A percentile compares a stretch with the other conserved stretches of the same genome.
phyloP scores from a whole-genome alignment of 2,888 invertebrate species.

The Rhagonycha lutea region DNA sequence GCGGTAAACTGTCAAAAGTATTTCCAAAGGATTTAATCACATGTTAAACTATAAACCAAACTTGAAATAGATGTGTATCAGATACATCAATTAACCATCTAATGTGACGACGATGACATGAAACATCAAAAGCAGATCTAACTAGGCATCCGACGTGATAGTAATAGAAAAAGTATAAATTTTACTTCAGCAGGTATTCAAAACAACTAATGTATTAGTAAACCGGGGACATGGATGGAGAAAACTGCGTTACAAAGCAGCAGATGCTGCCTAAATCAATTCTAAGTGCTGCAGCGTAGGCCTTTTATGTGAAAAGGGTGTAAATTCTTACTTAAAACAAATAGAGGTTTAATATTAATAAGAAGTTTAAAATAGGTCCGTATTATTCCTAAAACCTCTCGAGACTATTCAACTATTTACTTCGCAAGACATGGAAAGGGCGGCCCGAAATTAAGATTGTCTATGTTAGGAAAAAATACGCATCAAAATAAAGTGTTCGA shows the following conservation, averaged over 20 bases:
- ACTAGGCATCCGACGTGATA: neutral
- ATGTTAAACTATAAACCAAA: neutral
- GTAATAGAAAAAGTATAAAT: neutral
- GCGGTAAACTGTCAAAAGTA: neutral
- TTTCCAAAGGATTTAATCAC: neutral
- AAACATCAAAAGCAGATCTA: neutral
- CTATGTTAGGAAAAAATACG: neutral
- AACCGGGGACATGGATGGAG: neutral
- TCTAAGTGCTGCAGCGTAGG: neutral
- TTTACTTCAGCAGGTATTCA: neutral
- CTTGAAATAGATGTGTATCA: neutral
- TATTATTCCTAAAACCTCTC: neutral
- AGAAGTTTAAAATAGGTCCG: conserved; percentile 3
- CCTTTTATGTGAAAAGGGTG: neutral
- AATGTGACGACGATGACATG: neutral
- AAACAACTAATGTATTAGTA: neutral
- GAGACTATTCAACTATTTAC: neutral
- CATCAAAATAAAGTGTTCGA: neutral
- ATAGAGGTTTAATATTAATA: neutral
- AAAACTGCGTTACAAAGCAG: neutral
- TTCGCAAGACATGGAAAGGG: neutral
- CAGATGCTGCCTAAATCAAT: conserved; percentile 10
- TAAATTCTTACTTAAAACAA: conserved; percentile 1
- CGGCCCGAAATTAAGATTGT: neutral
- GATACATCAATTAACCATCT: neutral